Conservation (phyloP, 2,888 invertebrate species). For the Halocaridina rubra region DNA sequence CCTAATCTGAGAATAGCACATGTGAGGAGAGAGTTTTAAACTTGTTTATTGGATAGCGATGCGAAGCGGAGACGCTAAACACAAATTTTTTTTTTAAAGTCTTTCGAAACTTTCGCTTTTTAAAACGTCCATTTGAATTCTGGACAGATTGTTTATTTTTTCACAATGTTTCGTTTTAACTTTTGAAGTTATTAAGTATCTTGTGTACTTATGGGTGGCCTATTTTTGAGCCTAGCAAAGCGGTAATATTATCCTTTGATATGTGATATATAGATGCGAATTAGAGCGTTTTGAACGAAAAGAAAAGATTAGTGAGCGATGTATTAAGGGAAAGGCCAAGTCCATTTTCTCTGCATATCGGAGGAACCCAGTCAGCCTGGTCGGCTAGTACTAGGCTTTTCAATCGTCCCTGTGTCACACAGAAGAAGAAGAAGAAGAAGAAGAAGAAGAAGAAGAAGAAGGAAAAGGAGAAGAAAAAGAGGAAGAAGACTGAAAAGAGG, state of each 20-base stretch:
- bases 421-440: neutral
- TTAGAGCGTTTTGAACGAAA: no score
- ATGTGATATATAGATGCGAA: no score
- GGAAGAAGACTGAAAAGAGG: neutral
- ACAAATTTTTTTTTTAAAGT: neutral
- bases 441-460: neutral
- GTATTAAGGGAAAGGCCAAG: neutral
- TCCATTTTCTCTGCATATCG: constrained; percentile 41
- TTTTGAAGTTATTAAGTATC: neutral
- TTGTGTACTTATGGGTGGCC: neutral
- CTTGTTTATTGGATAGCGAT: constrained; percentile 58
- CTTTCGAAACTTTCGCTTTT: neutral
- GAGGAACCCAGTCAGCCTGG: constrained; percentile 5
- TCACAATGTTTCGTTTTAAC: neutral
- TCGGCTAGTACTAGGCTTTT: neutral
- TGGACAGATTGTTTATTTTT: no score
- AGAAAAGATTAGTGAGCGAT: neutral
- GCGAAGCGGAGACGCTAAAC: constrained; percentile 5
- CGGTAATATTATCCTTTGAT: no score
- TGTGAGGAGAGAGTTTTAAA: constrained; percentile 59
- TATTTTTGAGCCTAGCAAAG: neutral
- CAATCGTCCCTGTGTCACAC: no score
- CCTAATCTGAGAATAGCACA: constrained; percentile 57
- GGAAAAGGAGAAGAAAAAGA: neutral
- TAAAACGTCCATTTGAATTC: no score